These are phyloP conservation scores for Seriola quinqueradiata DNA, from an alignment of 2,113 vertebrate species.

Conservation along the genomic window DNA sequence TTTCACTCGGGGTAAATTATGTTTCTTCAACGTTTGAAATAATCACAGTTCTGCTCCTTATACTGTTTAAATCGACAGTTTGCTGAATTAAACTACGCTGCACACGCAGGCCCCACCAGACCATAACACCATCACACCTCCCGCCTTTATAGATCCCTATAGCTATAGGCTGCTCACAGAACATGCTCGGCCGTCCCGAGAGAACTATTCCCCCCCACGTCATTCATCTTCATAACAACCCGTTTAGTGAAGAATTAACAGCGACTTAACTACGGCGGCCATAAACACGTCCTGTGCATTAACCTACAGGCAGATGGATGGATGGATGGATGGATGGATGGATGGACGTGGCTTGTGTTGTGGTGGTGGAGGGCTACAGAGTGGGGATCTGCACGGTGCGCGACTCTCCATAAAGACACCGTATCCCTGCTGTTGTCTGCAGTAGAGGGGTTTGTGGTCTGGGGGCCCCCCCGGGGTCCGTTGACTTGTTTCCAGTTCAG, in stretches of 20 bases:
- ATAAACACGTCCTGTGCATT: constrained; percentile 82
- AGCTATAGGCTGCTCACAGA: constrained; percentile 55
- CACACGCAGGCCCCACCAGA: constrained; percentile 25
- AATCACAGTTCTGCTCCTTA: too few relatives aligned
- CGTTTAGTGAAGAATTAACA: constrained; percentile 88
- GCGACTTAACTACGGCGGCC: constrained; percentile 83
- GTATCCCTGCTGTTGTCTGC: neutral
- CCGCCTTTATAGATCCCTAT: constrained; percentile 20
- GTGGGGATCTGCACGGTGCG: neutral
- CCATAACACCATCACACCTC: neutral
- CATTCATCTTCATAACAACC: constrained; percentile 85
- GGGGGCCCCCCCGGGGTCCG: constrained; percentile 5
- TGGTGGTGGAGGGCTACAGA: neutral
- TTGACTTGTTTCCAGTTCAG: neutral
- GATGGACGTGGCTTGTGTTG: neutral
- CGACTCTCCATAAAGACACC: neutral
- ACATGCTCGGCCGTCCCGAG: constrained; percentile 72
- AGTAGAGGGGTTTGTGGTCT: neutral
- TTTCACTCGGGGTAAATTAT: neutral
- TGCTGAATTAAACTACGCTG: too few relatives aligned
- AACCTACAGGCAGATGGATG: constrained; percentile 64
- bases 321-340: neutral
- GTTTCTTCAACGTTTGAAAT: too few relatives aligned
- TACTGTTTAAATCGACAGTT: neutral
- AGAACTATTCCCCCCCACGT: constrained; percentile 70